A percentile compares a stretch with the other conserved stretches of the same genome.
These are phyloP conservation scores for Taurulus bubalis DNA, from an alignment of 2,113 vertebrate species.

Conservation along the genomic window DNA sequence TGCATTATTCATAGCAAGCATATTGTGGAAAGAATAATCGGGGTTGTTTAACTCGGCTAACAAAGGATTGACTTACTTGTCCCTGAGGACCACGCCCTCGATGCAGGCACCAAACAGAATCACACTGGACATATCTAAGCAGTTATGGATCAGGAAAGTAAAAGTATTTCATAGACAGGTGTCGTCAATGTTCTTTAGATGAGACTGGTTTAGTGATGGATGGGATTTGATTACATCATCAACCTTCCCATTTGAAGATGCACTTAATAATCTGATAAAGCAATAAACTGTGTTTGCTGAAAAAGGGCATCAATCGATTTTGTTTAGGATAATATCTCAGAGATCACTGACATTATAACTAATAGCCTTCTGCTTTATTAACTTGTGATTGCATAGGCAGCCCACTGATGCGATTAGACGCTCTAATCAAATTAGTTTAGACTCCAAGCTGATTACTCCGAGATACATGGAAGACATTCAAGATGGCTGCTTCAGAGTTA, in stretches of 20 bases:
- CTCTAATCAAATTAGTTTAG: constrained; percentile 65
- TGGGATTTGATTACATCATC: constrained; percentile 20
- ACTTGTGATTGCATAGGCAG: constrained; percentile 59
- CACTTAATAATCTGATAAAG: constrained; percentile 36
- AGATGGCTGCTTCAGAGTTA: constrained; percentile 23
- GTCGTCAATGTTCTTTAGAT: not conserved
- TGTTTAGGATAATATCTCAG: constrained; percentile 50
- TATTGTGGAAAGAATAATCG: not conserved
- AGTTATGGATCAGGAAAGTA: constrained; percentile 77
- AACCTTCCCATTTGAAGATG: constrained; percentile 26
- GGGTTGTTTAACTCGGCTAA: not conserved
- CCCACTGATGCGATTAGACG: constrained; percentile 63
- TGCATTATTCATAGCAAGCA: not conserved
- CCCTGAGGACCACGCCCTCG: constrained; percentile 92
- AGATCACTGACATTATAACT: constrained; percentile 54
- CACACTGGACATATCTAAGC: constrained; percentile 92
- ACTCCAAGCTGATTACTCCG: constrained; percentile 54
- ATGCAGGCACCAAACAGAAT: constrained; percentile 96
- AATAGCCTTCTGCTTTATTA: constrained; percentile 68
- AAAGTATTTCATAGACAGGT: not conserved
- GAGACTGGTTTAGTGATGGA: not conserved
- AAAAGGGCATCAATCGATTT: constrained; percentile 43
- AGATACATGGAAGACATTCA: constrained; percentile 37
- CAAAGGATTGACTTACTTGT: constrained; percentile 88
- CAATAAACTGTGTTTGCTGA: constrained; percentile 23